Evolutionary conservation across 2,888 invertebrate genomes (phyloP), one percentile per base, ranked within the genome.

Genomic region (Pogonocherus hispidulus): DNA sequence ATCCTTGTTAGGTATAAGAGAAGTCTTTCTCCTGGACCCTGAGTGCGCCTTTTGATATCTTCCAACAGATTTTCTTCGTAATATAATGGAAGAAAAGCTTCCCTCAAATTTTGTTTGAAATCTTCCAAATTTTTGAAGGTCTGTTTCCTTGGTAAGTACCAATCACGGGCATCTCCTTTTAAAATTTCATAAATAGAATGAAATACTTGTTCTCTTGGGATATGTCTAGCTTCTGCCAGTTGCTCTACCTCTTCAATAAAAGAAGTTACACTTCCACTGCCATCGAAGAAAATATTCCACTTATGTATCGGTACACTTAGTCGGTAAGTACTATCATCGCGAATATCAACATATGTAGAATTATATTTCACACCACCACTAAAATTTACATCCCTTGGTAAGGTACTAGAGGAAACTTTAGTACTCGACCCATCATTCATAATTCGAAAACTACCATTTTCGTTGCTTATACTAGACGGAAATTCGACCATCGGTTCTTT

Each of bases 31-130:
- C 70, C 51, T 1, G 62, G 11, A 2, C 74, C 75, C 59, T 76
- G 76, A 0, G 66, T 70, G 1, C 75, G 44, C 14, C 32, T 41
- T n/a, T 69, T 67, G 14, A 77, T 75, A 32, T 73, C 73, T n/a
- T 74, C 70, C 37, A 67, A 56, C n/a, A 78, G 59, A 6, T 37
- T 54, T 3, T 75, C 65, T 11, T 75, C 72, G 32, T 76, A 76
- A 57, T 73, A 67, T 23, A 22, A 1, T 22, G 75, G 74, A 16
- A 63, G 64, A 49, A 73, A 78, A n/a, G 54, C 63, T 27, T 68
- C 59, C n/a, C 22, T 14, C 41, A 68, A 49, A 18, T 27, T 22
- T 1, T n/a, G 8, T n/a, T 46, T 55, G 16, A 68, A 64, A 22
- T 68, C 49, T 8, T 57, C 52, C 64, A 63, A 64, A 32, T 16